Evolutionary conservation across 2,113 vertebrate species (phyloP), one percentile per base, ranked within the genome.

Genomic region (Junco hyemalis): DNA sequence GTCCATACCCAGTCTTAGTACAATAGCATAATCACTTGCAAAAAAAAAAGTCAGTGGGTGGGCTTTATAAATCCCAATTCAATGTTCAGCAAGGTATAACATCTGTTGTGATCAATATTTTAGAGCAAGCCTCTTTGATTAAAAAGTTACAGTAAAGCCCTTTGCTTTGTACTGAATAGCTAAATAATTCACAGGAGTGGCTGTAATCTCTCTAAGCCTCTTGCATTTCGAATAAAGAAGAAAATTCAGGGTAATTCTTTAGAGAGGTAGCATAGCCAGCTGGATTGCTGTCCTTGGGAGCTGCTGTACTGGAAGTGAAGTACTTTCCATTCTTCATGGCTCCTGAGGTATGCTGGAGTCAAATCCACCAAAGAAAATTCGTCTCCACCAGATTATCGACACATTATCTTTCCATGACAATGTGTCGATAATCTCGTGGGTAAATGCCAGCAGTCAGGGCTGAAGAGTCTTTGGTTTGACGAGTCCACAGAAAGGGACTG

Each of bases 21-120:
- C 69, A 64, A 54, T 3, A 57, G 22, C 64, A 42, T 35, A 11
- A 71, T 73, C 35, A 12, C 59, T 38, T 1, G 2, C 14, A 63
- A 48, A 69, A 79, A 56, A 72, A 61, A 80, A 56, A 68, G 28
- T 4, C 74, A 20, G 54, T 23, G 76, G 29, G 64, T 51, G 73
- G 24, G 40, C 65, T 89, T 89, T 81, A 54, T 68, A 92, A 74
- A 71, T 81, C 81, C 86, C 80, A 24, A 18, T 44, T 88, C 28
- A 29, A 18, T 44, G 40, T 56, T 78, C 65, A 87, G 65, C 36
- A 36, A 95, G 84, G 84, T 81, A 6, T 50, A 81, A 61, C 92
- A 93, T 74, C 86, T 87, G 61, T 69, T 69, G 73, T 23, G 83
- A 92, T 95, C 89, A 85, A 87, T 95, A 91, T 79, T 86, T 93